Evolutionary conservation across 2,113 vertebrate genomes (phyloP), one percentile per base, ranked within the genome.

Genomic region (Ceyx cyanopectus): DNA sequence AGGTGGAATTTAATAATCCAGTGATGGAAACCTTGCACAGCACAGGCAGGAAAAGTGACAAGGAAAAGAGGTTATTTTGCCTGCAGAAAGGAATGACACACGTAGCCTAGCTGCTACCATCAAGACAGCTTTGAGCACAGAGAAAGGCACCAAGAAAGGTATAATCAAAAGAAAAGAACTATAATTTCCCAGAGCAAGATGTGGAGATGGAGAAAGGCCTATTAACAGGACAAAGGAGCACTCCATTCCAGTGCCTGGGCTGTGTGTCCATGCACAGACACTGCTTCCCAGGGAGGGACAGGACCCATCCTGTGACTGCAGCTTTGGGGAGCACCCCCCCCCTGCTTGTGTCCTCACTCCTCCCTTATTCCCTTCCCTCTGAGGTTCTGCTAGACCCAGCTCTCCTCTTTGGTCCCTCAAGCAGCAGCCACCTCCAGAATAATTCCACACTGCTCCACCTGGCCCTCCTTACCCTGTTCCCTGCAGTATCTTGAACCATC

Each of bases 151-250:
- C 14, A 90, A 69, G 87, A 95, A 95, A 92, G 77, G 74, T 95
- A 87, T 68, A 92, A 96, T 96, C 93, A 95, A 30, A 30, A 94
- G 76, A 83, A 94, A 95, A 96, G 43, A 51, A 74, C 90, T 96
- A 70, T 92, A 88, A 96, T 97, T 96, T 97, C 93, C 63, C n/a
- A 70, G 81, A 87, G 43, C 14, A 82, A 84, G 72, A 85, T 53
- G 68, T 30, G 24, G 56, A 81, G 60, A 84, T 82, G 80, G 66
- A 88, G 73, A 90, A 87, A 85, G 43, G 26, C 18, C 60, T 87
- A 77, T 85, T 92, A 92, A 88, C 43, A 86, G 88, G 73, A 92
- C 58, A 85, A 95, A 78, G 41, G n/a, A 90, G 50, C 61, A 51
- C 57, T 93, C 45, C 14, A 20, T 79, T 46, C 80, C 45, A 18